A percentile compares a stretch with the other conserved stretches of the same genome.
phyloP scores from a whole-genome alignment of 1,140 invertebrate species.

The Amphibalanus amphitrite region DNA sequence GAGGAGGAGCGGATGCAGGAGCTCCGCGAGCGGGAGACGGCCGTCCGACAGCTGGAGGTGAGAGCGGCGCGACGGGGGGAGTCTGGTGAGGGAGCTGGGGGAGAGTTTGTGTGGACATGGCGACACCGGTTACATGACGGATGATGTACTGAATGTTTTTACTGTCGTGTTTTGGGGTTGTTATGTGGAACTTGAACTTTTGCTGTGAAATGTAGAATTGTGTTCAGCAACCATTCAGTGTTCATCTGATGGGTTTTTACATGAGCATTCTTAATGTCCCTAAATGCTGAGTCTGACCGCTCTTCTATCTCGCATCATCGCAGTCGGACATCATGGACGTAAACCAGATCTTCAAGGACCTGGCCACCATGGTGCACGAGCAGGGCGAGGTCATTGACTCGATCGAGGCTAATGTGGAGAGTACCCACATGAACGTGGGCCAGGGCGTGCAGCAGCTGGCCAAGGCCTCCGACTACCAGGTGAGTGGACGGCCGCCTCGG shows the following conservation, averaged over 20 bases:
- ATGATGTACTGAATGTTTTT: too few relatives aligned
- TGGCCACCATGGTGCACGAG: constrained; percentile 88
- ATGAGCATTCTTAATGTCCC: too few relatives aligned
- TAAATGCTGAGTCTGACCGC: background rate
- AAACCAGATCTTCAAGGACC: constrained; percentile 93
- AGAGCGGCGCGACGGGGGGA: constrained; percentile 5
- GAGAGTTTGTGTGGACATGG: too few relatives aligned
- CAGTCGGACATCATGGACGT: constrained; percentile 86
- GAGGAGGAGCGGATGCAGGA: constrained; percentile 68
- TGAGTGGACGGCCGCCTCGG: constrained; percentile 18
- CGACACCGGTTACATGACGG: too few relatives aligned
- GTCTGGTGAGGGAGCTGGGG: too few relatives aligned
- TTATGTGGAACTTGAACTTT: too few relatives aligned
- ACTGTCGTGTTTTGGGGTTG: too few relatives aligned
- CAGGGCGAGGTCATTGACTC: constrained; percentile 93
- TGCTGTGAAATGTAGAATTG: too few relatives aligned
- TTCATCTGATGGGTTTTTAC: too few relatives aligned
- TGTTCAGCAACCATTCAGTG: too few relatives aligned
- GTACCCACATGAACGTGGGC: constrained; percentile 66
- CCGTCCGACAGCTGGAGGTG: constrained; percentile 77
- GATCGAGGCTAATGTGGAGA: constrained; percentile 90
- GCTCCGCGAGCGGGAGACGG: constrained; percentile 74
- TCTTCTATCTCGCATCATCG: constrained; percentile 1
- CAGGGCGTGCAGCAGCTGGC: constrained; percentile 60
- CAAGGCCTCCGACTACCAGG: constrained; percentile 63